Base-by-base conservation (phyloP, 2,113 vertebrate species). In the Onychostoma macrolepis region DNA sequence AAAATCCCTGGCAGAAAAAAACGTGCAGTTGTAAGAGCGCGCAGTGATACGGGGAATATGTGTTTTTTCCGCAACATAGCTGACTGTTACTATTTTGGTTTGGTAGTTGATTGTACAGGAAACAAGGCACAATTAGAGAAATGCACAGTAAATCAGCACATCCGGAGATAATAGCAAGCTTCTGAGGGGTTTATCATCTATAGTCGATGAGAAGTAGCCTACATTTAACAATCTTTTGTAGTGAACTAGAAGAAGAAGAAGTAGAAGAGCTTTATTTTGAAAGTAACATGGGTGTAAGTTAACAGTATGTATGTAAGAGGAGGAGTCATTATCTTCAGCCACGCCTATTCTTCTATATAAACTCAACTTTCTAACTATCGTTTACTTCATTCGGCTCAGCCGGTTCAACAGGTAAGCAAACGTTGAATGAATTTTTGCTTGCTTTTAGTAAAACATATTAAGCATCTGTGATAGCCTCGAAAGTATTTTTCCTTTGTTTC, bases 341-440 rank as follows among this genome's bases (percentile, higher is more conserved):
- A 82, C 80, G 45, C 80, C 80, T 6, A 65, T 65, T 65, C 38
- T 21, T 45, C 10, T 2, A 43, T 81, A 82, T 45, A 81, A 65
- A 28, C 15, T 30, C 38, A 67, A 45, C 56, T 63, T 80, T 41
- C 33, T 12, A 41, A 2, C 24, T 1, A 63, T 15, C 6, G 10
- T 3, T 58, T 15, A n/a, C 77, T 61, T 4, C 21, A 61, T 50
- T 15, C 33, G 4, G n/a, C 1, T 38, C 24, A 26, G 13, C 4
- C 58, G 7, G 4, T 28, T 28, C 6, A 2, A 82, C 38, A 30
- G 80, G 80, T 82, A 28, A 81, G 58, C 26, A 26, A 4, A 41
- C 6, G 6, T 41, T 41, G 0, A 26, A 26, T 19, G 0, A 13
- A 1, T 11, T 9, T 28, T 4, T 28, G 3, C 6, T 81, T 41